Conservation (phyloP, 1,140 invertebrate genomes). For the Coptotermes formosanus region DNA sequence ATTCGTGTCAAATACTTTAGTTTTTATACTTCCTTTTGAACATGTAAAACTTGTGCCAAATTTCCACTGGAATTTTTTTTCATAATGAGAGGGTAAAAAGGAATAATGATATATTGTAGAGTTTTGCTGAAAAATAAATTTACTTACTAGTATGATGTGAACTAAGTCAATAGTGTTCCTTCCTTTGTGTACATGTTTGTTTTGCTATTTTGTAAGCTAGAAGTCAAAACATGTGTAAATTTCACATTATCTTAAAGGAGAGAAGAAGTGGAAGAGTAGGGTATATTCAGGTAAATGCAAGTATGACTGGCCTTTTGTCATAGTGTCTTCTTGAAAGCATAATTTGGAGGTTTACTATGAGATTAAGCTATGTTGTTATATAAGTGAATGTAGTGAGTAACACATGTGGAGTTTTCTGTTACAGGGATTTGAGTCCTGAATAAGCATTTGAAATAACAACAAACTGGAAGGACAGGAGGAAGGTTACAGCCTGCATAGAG, state of each 20-base stretch:
- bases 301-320: too few species aligned
- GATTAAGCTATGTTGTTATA: too few species aligned
- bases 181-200: not conserved
- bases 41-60: not conserved
- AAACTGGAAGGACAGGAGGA: too few species aligned
- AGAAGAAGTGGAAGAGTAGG: not conserved
- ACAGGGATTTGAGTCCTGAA: too few species aligned
- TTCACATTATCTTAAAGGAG: not conserved
- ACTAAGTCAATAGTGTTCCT: not conserved
- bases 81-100: not conserved
- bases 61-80: not conserved
- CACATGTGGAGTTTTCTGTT: too few species aligned
- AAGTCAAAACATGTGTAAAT: not conserved
- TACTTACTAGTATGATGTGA: not conserved
- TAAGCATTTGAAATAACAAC: too few species aligned
- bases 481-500: too few species aligned
- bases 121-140: not conserved
- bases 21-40: not conserved
- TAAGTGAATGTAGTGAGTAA: too few species aligned
- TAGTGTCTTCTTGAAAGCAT: too few species aligned
- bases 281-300: too few species aligned
- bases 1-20: too few species aligned
- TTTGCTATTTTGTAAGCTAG: not conserved
- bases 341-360: too few species aligned
- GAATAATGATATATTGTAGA: not conserved